Base-by-base conservation (phyloP, 2,797 vertebrate species). In the Graptemys geographica region DNA sequence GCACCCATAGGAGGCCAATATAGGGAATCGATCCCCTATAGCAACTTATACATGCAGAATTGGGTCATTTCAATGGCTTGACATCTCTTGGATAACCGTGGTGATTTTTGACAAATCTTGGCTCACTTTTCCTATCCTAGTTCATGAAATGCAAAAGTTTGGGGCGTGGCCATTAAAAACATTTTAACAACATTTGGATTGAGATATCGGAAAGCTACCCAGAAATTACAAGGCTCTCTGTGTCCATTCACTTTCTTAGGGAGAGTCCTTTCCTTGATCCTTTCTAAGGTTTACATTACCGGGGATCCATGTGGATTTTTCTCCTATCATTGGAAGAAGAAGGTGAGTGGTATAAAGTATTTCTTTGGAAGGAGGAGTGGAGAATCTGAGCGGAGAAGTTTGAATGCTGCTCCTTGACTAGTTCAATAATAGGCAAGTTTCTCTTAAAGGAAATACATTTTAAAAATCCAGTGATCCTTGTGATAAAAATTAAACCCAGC, bases 221-320 rank as follows among this genome's bases (percentile, higher is more conserved):
- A 13, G 86, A 55, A 81, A 91, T 57, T 83, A 19, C 92, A 18
- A 8, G 11, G 10, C 88, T 11, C 18, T 88, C 0, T 15, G 89
- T 94, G 96, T 94, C 96, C 95, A 91, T 89, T 90, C 80, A 91
- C 94, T 94, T 94, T 97, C 94, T 92, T 90, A n/a, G 93, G 93
- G 93, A 5, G 0, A 81, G 78, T 95, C 90, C 96, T 96, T 96
- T 93, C 94, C 92, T 88, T 79, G 96, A 76, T 96, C 81, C 90
- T 88, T 86, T 92, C 93, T 1, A 28, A 90, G 91, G 90, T 96
- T 90, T 90, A 96, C 97, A 98, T 98, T 97, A 96, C 95, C 95
- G 28, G 96, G 97, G 97, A 97, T 97, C 93, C 94, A 96, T 97
- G 96, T 37, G 95, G 88, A 57, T 65, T 89, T 44, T 90, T 37